These are phyloP conservation scores for Craterocephalus amniculus DNA, from an alignment of 2,797 vertebrate genomes.

Conservation along the genomic window DNA sequence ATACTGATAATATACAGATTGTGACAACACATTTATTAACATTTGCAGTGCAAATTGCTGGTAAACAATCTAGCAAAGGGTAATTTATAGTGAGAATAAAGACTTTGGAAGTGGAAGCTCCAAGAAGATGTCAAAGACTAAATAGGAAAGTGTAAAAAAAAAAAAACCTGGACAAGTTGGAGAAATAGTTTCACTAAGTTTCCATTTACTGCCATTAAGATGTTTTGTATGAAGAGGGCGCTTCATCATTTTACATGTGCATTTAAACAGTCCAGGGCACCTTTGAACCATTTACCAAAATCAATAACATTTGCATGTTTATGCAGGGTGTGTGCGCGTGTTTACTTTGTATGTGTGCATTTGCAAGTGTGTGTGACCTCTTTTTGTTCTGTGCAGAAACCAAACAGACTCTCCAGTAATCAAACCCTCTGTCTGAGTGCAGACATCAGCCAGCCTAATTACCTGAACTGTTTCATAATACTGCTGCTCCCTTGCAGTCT, in stretches of 20 bases:
- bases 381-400: conserved; percentile 12
- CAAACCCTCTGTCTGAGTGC: conserved; percentile 41
- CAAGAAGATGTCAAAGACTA: not conserved
- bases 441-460: conserved; percentile 37
- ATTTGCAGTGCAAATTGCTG: conserved; percentile 27
- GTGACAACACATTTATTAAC: conserved; percentile 25
- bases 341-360: no score
- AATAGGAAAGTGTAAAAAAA: no score
- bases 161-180: no score
- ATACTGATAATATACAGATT: conserved; percentile 36
- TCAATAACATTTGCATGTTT: conserved; percentile 15
- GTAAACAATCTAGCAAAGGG: conserved; percentile 10
- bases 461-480: conserved; percentile 30
- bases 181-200: no score
- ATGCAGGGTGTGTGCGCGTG: not conserved
- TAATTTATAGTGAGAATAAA: conserved; percentile 2
- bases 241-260: no score
- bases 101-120: not conserved
- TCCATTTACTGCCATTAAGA: no score
- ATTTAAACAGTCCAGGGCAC: conserved; percentile 30
- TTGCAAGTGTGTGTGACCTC: not conserved
- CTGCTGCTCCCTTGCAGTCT: conserved; percentile 1
- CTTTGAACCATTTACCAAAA: conserved; percentile 52
- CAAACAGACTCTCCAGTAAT: conserved; percentile 39
- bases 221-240: no score